These are phyloP conservation scores for Tiliacea citrago DNA, from an alignment of 2,888 invertebrate species.

Conservation along the genomic window DNA sequence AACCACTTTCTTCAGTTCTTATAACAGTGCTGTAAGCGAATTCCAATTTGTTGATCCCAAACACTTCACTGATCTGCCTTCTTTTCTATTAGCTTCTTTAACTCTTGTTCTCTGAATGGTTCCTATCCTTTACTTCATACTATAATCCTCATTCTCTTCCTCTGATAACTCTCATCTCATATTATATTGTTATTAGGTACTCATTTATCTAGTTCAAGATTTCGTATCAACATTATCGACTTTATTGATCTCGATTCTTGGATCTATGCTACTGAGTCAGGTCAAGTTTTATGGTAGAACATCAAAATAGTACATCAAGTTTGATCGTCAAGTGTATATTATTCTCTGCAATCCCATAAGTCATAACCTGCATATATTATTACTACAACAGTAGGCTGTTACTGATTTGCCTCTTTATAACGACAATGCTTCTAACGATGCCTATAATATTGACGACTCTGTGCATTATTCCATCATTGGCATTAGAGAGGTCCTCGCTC, in stretches of 20 bases:
- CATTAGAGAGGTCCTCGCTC: slow-evolving; percentile 74
- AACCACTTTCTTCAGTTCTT: too few relatives aligned
- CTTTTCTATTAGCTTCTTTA: neutral
- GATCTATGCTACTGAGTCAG: too few relatives aligned
- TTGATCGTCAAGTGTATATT: slow-evolving; percentile 5
- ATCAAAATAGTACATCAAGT: neutral
- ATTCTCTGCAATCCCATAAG: neutral
- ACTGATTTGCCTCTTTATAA: slow-evolving; percentile 21
- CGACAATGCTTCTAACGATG: slow-evolving; percentile 68
- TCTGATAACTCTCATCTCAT: too few relatives aligned
- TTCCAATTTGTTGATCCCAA: neutral
- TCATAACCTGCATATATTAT: slow-evolving; percentile 1
- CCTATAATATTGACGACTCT: slow-evolving; percentile 60
- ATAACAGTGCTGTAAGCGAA: neutral
- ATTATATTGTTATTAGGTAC: neutral
- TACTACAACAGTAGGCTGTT: neutral
- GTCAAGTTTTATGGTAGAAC: slow-evolving; percentile 6
- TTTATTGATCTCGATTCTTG: neutral
- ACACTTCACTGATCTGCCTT: neutral
- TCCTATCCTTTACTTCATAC: neutral
- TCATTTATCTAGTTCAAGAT: neutral
- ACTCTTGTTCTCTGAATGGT: neutral
- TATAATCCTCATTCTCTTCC: neutral
- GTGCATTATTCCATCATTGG: slow-evolving; percentile 73
- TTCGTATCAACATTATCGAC: too few relatives aligned